Base-by-base conservation (phyloP, 2,797 vertebrate genomes). In the Coendou prehensilis region DNA sequence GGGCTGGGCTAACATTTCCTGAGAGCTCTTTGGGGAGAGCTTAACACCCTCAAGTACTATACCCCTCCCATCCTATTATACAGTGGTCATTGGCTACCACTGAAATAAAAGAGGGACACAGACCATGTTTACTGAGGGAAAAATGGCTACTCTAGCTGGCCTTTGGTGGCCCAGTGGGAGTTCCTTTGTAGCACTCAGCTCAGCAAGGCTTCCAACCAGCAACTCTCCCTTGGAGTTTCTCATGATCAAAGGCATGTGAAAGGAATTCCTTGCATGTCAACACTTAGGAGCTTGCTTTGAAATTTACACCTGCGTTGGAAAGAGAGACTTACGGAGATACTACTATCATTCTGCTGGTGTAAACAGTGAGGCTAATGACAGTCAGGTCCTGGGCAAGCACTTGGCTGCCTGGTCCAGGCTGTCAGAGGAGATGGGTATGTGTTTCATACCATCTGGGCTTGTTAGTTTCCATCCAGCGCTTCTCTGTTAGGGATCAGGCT, bases 171-270 rank as follows among this genome's bases (percentile, higher is more conserved):
- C 47, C 79, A 3, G 85, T 33, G 47, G 75, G 92, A 69, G 73
- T 57, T 80, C 79, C 57, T 93, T 45, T 92, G 81, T 79, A 67
- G 69, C 91, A 41, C 85, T 61, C 75, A 41, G 20, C 75, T 83
- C 37, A 13, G 79, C 79, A 20, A 63, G 73, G 95, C 75, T 92
- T 94, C 79, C 84, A 56, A 28, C 79, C 76, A 63, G 33, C 79
- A 13, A 0, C 1, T 59, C 73, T 87, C 94, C 69, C 67, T 86
- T 83, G 86, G 81, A 95, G 41, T 81, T 63, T 69, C 75, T 2
- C 67, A 26, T 63, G 89, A 96, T 95, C 95, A 97, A 95, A 97
- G 95, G 76, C 87, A 33, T 4, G 47, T 50, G 41, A 76, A 84
- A 84, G 92, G 83, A 56, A 59, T 82, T 89, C 92, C 86, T 91